Evolutionary conservation across 2,113 vertebrate genomes (phyloP).

Genomic region (Romanogobio albipinnatus): DNA sequence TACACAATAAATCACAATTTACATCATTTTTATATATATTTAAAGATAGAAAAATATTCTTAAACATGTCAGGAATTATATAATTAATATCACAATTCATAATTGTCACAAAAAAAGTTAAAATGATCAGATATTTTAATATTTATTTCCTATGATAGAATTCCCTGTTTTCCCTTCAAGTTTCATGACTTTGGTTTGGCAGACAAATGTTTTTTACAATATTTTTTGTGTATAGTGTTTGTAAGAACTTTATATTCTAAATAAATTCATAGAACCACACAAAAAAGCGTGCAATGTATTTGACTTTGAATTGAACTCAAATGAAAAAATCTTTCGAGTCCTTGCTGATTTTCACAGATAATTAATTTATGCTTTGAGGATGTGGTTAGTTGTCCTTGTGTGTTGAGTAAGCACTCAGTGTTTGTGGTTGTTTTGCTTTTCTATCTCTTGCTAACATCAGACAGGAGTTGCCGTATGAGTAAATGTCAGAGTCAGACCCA

Average conservation of each 20-base stretch:
- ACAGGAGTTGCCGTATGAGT: background rate
- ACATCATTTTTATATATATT: too few relatives aligned
- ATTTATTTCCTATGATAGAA: too few relatives aligned
- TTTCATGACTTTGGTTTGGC: background rate
- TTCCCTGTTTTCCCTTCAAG: too few relatives aligned
- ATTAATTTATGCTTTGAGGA: background rate
- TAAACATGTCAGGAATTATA: too few relatives aligned
- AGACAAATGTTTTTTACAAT: background rate
- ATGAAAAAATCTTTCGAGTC: background rate
- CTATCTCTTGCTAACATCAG: background rate
- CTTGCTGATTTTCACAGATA: background rate
- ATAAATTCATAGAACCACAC: background rate
- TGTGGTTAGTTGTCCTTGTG: background rate
- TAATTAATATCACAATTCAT: too few relatives aligned
- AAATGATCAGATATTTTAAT: too few relatives aligned
- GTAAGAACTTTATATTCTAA: background rate
- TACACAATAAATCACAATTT: too few relatives aligned
- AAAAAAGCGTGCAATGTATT: background rate
- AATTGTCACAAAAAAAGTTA: too few relatives aligned
- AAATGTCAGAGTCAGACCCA: background rate
- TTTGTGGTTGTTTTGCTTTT: slow-evolving; percentile 10
- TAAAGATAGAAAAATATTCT: too few relatives aligned
- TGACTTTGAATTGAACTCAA: background rate
- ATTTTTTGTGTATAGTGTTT: too few relatives aligned
- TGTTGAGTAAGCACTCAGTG: slow-evolving; percentile 2